phyloP scores from a whole-genome alignment of 2,888 invertebrate genomes.

The Phalangium opilio region DNA sequence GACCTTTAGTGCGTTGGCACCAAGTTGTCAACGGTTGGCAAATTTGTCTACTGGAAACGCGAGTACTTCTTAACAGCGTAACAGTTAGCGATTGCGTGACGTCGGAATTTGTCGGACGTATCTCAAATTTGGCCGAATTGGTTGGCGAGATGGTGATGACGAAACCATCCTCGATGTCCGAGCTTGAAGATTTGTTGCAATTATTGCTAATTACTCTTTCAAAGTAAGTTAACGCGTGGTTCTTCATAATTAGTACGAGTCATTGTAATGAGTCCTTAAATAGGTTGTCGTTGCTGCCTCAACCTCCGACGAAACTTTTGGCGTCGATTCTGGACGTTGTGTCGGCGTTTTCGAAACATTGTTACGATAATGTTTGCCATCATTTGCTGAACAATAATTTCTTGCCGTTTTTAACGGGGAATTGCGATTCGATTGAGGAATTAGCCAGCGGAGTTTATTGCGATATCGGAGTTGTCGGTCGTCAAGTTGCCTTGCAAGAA shows the following conservation, averaged over 20 bases:
- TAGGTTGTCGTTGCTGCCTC: slow-evolving; percentile 24
- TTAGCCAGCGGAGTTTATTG: slow-evolving; percentile 16
- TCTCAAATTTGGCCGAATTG: no score
- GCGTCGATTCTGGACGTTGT: slow-evolving; percentile 26
- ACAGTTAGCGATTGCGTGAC: no score
- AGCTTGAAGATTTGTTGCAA: no score
- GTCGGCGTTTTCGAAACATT: slow-evolving; percentile 23
- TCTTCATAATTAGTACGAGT: no score
- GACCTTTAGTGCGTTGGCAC: slow-evolving; percentile 16
- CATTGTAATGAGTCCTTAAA: no score
- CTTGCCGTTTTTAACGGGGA: slow-evolving; percentile 13
- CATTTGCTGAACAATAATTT: slow-evolving; percentile 12
- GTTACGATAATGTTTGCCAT: slow-evolving; percentile 15
- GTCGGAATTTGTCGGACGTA: no score
- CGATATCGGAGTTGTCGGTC: slow-evolving; percentile 17
- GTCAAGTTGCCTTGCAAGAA: slow-evolving; percentile 18
- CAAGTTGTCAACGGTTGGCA: slow-evolving; percentile 18
- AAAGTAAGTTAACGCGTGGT: no score
- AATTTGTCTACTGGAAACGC: slow-evolving; percentile 14
- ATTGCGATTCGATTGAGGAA: slow-evolving; percentile 9
- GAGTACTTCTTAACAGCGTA: slow-evolving; percentile 4
- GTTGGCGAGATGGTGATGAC: no score
- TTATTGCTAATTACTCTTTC: no score
- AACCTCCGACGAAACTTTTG: slow-evolving; percentile 27
- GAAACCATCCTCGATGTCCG: no score